phyloP scores from a whole-genome alignment of 2,888 invertebrate genomes.

The Acanthoscelides obtectus region DNA sequence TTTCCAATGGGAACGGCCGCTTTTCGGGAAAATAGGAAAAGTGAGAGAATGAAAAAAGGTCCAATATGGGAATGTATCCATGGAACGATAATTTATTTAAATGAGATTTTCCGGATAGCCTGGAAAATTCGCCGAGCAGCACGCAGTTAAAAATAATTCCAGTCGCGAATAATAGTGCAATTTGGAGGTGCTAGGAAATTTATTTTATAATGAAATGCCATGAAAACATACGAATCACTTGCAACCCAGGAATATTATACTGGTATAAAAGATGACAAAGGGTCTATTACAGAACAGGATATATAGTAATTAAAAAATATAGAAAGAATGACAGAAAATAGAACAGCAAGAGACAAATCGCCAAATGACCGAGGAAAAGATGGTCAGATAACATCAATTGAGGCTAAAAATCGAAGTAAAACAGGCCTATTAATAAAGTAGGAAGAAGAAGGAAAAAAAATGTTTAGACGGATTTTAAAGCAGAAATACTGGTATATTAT shows the following conservation, averaged over 20 bases:
- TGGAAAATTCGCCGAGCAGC: not conserved
- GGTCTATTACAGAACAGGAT: not conserved
- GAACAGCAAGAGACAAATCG: too few relatives aligned
- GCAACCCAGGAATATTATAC: not conserved
- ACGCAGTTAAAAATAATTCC: not conserved
- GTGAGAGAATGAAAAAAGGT: not conserved
- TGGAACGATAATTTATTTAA: slow-evolving; percentile 1
- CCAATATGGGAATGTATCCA: not conserved
- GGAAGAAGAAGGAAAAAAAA: too few relatives aligned
- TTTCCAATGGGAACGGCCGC: not conserved
- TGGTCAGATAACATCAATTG: too few relatives aligned
- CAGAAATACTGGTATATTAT: too few relatives aligned
- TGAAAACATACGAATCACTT: not conserved
- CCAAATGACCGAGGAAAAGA: too few relatives aligned
- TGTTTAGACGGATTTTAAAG: too few relatives aligned
- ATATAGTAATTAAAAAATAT: not conserved
- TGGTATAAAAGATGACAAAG: not conserved
- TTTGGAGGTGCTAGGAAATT: not conserved
- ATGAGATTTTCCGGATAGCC: not conserved
- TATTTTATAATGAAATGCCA: not conserved
- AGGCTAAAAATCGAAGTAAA: too few relatives aligned
- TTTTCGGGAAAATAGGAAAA: not conserved
- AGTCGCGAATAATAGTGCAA: slow-evolving; percentile 1
- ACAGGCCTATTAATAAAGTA: too few relatives aligned
- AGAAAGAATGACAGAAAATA: too few relatives aligned